These are phyloP conservation scores for Hypomecis punctinalis DNA, from an alignment of 2,888 invertebrate genomes.

Conservation along the genomic window DNA sequence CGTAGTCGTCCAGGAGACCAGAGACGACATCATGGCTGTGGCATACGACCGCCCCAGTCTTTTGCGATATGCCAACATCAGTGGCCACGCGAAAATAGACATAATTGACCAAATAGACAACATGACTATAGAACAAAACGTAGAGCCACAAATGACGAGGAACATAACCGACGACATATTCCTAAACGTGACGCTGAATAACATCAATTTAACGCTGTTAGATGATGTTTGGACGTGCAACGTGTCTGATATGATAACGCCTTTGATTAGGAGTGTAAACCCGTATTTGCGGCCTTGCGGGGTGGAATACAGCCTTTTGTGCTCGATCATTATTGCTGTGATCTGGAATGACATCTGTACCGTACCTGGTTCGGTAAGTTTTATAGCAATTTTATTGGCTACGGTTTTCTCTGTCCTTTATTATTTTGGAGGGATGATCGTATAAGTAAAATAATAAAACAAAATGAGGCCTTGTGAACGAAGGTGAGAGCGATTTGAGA, in stretches of 20 bases:
- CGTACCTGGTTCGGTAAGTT: conserved; percentile 77
- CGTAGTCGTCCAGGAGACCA: conserved; percentile 94
- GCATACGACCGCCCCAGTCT: conserved; percentile 68
- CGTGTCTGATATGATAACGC: conserved; percentile 84
- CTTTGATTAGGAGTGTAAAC: conserved; percentile 87
- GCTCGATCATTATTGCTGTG: conserved; percentile 90
- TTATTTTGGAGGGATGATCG: conserved; percentile 1
- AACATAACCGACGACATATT: conserved; percentile 42
- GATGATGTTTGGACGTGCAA: conserved; percentile 71
- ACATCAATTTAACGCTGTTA: conserved; percentile 52
- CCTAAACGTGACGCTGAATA: conserved; percentile 45
- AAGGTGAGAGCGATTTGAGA: neutral
- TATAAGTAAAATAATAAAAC: conserved; percentile 18
- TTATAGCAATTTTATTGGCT: conserved; percentile 31
- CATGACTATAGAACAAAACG: conserved; percentile 52
- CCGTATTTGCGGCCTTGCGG: conserved; percentile 93
- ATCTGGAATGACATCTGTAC: conserved; percentile 91
- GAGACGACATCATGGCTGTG: conserved; percentile 90
- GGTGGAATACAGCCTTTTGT: conserved; percentile 92
- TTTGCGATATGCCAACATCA: conserved; percentile 70
- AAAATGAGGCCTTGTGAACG: conserved; percentile 13
- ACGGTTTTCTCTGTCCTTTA: conserved; percentile 18
- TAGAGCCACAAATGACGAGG: conserved; percentile 22
- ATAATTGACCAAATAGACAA: conserved; percentile 59
- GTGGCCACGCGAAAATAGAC: conserved; percentile 57